phyloP scores from a whole-genome alignment of 2,113 vertebrate species.

The Puma concolor region DNA sequence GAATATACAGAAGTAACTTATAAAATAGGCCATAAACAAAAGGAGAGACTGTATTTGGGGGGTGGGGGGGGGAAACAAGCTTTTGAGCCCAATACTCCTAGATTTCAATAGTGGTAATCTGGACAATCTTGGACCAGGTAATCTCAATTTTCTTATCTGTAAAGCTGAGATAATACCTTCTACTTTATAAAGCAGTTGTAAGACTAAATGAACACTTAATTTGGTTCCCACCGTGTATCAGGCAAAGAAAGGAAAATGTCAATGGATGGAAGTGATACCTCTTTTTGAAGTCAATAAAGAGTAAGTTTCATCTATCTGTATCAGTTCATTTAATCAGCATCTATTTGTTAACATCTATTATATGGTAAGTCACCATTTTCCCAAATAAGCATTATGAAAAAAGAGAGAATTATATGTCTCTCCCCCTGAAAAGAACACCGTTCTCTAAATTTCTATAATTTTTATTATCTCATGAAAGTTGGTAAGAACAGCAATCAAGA shows the following conservation, averaged over 20 bases:
- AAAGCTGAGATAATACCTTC: background rate
- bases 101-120: background rate
- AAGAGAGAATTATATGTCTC: background rate
- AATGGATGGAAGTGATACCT: background rate
- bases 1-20: background rate
- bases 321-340: background rate
- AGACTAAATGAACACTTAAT: background rate
- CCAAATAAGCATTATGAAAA: constrained; percentile 43
- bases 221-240: background rate
- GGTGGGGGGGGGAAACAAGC: background rate
- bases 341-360: constrained; percentile 7
- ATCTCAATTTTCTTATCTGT: background rate
- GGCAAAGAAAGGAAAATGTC: background rate
- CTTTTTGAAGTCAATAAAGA: constrained; percentile 36
- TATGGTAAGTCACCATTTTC: background rate
- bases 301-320: background rate
- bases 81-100: background rate
- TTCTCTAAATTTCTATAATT: constrained; percentile 53
- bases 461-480: constrained; percentile 65
- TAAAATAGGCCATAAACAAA: background rate
- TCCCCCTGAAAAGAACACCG: background rate
- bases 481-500: constrained; percentile 30
- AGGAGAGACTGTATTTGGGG: background rate
- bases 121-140: background rate
- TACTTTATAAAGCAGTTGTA: constrained; percentile 41